Base-by-base conservation (phyloP, 2,113 vertebrate genomes). In the Gnathonemus longibarbis region DNA sequence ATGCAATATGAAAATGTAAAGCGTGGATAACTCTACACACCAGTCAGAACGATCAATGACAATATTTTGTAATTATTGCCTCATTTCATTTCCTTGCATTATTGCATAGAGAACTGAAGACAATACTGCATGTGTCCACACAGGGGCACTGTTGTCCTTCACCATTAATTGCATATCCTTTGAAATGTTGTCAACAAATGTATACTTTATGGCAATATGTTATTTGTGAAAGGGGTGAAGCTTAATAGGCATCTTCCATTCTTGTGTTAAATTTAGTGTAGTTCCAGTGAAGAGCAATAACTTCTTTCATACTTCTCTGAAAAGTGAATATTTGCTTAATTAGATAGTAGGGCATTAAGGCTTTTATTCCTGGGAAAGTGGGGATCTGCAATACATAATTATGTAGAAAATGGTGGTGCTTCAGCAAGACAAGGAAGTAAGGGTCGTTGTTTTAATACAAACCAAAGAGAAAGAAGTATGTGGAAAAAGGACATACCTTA, bases 91-190 rank as follows among this genome's bases (percentile, higher is more conserved):
- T 39, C 4, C 19, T 46, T 39, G 7, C 45, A 84, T 56, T 56
- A 56, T 56, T 24, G 11, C 5, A 19, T 1, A 46, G 19, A 52
- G 19, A 83, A 50, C 24, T n/a, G 21, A 49, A 80, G 19, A 10
- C 11, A 53, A 31, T 90, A 66, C 85, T 46, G 35, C 9, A 11
- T 56, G 21, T 46, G 89, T 56, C 89, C 89, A 90, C 89, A 88
- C 11, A 35, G 89, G 85, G 86, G 89, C 50, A 50, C 89, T 90
- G 85, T 90, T 90, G 85, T 42, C 48, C 84, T 90, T 87, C 77
- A 15, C 49, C 62, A 49, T 42, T 42, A 83, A 56, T 53, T n/a
- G 31, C 48, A 83, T 52, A 21, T 45, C 17, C 62, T 88, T 39
- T 27, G 49, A 52, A 46, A 77, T 53, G 53, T 42, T 83, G 56